Evolutionary conservation across 2,113 vertebrate species (phyloP).

Genomic region (Heliornis fulica): DNA sequence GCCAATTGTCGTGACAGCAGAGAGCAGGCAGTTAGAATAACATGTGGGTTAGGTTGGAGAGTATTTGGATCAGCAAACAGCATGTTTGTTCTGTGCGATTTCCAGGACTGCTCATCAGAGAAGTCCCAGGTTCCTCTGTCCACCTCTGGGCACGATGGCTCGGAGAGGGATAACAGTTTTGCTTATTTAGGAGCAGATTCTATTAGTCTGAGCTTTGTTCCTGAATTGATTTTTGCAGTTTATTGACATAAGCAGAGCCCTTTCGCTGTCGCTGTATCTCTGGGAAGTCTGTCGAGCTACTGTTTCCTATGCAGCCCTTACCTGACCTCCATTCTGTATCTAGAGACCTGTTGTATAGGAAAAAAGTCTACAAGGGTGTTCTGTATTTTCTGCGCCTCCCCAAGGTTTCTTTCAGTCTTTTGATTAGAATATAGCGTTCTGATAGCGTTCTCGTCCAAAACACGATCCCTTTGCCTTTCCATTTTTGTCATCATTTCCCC

Average conservation of each 20-base stretch:
- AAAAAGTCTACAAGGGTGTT: not conserved
- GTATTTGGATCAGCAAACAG: not conserved
- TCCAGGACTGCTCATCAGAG: slow-evolving; percentile 25
- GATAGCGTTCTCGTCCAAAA: not conserved
- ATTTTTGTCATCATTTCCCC: not conserved
- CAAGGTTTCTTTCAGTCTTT: not conserved
- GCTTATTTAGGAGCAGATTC: not conserved
- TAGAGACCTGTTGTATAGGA: not conserved
- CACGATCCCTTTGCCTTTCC: not conserved
- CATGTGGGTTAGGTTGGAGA: not conserved
- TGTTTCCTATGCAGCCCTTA: not conserved
- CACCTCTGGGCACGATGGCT: not conserved
- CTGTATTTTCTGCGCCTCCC: not conserved
- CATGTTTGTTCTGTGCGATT: not conserved
- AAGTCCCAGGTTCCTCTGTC: slow-evolving; percentile 4
- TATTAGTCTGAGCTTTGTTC: not conserved
- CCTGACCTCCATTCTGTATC: not conserved
- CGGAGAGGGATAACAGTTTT: not conserved
- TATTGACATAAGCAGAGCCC: not conserved
- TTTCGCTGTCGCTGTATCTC: not conserved
- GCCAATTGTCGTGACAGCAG: not conserved
- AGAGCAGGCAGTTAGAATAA: slow-evolving; percentile 24
- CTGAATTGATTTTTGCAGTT: not conserved
- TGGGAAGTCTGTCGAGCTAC: not conserved
- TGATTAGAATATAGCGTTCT: not conserved